These are phyloP conservation scores for Pharmacophagus antenor DNA, from an alignment of 2,888 invertebrate species.

Conservation along the genomic window DNA sequence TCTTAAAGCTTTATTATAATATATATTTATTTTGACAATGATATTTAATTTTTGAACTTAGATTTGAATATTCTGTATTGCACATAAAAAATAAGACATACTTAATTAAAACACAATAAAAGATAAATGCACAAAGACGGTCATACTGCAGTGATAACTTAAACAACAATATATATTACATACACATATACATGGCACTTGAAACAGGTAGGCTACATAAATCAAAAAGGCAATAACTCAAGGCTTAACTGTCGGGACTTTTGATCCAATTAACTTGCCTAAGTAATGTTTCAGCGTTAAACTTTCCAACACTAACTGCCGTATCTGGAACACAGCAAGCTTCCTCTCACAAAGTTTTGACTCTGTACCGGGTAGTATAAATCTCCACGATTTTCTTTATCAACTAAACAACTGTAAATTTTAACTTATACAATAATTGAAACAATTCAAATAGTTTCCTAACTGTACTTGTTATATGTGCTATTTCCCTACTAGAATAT, in stretches of 20 bases:
- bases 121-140: no score
- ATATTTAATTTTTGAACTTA: no score
- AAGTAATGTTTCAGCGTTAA: slow-evolving; percentile 7
- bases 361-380: not conserved
- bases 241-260: not conserved
- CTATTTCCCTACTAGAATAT: no score
- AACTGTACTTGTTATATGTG: no score
- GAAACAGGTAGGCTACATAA: not conserved
- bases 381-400: not conserved
- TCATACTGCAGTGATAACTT: no score
- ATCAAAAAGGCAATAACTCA: slow-evolving; percentile 1
- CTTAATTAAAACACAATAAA: no score
- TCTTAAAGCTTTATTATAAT: no score
- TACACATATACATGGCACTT: not conserved
- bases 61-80: no score
- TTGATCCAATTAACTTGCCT: slow-evolving; percentile 7
- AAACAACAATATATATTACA: no score
- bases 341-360: slow-evolving; percentile 4
- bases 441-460: not conserved
- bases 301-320: slow-evolving; percentile 6
- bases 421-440: not conserved
- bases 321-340: not conserved
- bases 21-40: no score
- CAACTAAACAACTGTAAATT: no score
- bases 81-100: no score